A percentile compares a stretch with the other conserved stretches of the same genome.
Conservation (phyloP, 2,888 invertebrate species). For the Cyrtodaria siliqua region DNA sequence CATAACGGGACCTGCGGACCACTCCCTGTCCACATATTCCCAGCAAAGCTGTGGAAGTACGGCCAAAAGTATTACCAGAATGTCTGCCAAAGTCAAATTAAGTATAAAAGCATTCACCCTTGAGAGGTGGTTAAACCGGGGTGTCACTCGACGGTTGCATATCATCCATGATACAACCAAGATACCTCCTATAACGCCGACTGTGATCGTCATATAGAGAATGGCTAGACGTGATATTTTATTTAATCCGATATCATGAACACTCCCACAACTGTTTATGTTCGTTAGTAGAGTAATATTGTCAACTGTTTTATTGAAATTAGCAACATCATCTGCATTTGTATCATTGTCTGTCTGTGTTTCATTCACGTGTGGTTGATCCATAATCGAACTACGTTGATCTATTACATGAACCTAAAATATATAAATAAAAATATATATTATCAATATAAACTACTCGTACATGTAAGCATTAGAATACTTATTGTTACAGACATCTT, state of each 20-base stretch:
- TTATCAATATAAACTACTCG: no score
- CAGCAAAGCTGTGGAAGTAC: constrained; percentile 83
- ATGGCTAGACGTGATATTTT: constrained; percentile 70
- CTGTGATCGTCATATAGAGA: constrained; percentile 77
- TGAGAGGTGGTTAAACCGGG: constrained; percentile 81
- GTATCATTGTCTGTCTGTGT: no score
- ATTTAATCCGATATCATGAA: constrained; percentile 80
- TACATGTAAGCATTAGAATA: no score
- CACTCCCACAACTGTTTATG: constrained; percentile 29
- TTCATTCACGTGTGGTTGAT: no score
- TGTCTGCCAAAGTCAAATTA: constrained; percentile 84
- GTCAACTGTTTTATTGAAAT: no score
- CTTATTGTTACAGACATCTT: no score
- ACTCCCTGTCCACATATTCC: constrained; percentile 82
- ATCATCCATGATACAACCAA: constrained; percentile 83
- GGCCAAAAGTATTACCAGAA: constrained; percentile 81
- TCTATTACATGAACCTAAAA: no score
- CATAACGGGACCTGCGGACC: constrained; percentile 83
- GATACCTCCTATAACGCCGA: constrained; percentile 79
- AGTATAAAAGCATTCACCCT: constrained; percentile 84
- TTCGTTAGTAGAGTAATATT: background rate
- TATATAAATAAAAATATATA: no score
- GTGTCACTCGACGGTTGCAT: constrained; percentile 76
- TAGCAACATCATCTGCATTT: no score
- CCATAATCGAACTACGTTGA: no score